Conservation (phyloP, 2,797 vertebrate species). For the Austrolebias charrua region DNA sequence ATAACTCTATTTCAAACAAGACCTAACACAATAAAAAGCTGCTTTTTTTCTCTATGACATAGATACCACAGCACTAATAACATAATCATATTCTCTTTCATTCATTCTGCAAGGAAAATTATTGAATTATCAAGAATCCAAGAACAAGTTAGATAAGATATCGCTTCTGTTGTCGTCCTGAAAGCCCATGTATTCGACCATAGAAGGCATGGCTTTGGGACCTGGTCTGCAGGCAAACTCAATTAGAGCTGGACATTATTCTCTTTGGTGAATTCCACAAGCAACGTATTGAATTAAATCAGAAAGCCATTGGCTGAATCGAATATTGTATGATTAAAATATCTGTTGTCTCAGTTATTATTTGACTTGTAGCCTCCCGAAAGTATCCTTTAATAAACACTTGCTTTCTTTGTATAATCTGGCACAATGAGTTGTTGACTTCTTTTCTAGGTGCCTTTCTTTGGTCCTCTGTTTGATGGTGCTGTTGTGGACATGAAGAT, state of each 20-base stretch:
- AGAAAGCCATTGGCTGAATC: slow-evolving; percentile 54
- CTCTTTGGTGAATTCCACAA: slow-evolving; percentile 72
- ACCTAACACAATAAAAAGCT: slow-evolving; percentile 72
- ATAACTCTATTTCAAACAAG: slow-evolving; percentile 71
- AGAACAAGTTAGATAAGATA: slow-evolving; percentile 71
- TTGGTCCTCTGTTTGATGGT: slow-evolving; percentile 96
- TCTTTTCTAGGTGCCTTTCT: slow-evolving; percentile 89
- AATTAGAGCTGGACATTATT: slow-evolving; percentile 62
- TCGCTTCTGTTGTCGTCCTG: slow-evolving; percentile 60
- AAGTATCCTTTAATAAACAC: slow-evolving; percentile 11
- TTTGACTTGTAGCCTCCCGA: slow-evolving; percentile 16
- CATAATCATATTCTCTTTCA: slow-evolving; percentile 69
- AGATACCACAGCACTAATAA: slow-evolving; percentile 72
- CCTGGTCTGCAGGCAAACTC: slow-evolving; percentile 60
- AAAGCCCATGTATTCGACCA: slow-evolving; percentile 64
- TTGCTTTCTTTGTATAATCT: not conserved
- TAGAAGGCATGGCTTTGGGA: slow-evolving; percentile 54
- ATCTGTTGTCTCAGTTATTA: slow-evolving; percentile 22
- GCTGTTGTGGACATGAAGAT: slow-evolving; percentile 97
- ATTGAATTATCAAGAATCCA: slow-evolving; percentile 73
- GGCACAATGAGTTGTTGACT: not conserved
- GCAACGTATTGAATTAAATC: slow-evolving; percentile 59
- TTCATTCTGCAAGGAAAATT: slow-evolving; percentile 72
- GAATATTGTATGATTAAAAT: slow-evolving; percentile 28
- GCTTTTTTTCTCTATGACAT: slow-evolving; percentile 66